phyloP scores from a whole-genome alignment of 2,113 vertebrate genomes.

The Ellobius talpinus region DNA sequence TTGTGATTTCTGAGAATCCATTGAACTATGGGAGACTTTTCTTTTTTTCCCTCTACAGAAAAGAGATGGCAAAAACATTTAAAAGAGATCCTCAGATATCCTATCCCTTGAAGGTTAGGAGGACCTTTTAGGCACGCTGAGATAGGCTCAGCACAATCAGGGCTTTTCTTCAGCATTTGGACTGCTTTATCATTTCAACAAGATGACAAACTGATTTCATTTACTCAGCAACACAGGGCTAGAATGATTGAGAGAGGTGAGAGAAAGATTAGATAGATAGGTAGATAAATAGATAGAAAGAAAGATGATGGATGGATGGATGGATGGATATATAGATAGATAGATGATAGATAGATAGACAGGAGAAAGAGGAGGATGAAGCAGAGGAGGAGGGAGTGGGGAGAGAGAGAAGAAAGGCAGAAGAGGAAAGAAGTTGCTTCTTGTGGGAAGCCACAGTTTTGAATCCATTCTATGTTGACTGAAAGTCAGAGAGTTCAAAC shows the following conservation, averaged over 20 bases:
- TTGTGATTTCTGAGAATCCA: conserved; percentile 28
- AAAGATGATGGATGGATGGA: too few relatives aligned
- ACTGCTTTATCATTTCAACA: conserved; percentile 68
- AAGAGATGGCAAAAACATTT: background rate
- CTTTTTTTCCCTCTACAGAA: background rate
- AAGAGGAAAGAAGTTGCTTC: background rate
- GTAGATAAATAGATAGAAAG: too few relatives aligned
- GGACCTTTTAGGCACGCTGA: conserved; percentile 78
- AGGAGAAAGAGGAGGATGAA: background rate
- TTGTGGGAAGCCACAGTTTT: too few relatives aligned
- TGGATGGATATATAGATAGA: background rate
- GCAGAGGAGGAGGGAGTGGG: fast-evolving
- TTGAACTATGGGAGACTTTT: background rate
- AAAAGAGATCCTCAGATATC: conserved; percentile 74
- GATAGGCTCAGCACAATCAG: conserved; percentile 73
- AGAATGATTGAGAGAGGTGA: background rate
- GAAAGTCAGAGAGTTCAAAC: too few relatives aligned
- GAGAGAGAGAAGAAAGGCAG: fast-evolving
- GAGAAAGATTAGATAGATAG: too few relatives aligned
- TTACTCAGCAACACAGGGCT: conserved; percentile 65
- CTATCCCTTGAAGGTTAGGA: conserved; percentile 69
- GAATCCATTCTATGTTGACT: too few relatives aligned
- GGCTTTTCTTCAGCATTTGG: conserved; percentile 69
- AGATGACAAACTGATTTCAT: conserved; percentile 64
- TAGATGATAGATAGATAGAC: too few relatives aligned